Conservation (phyloP, 2,888 invertebrate genomes). For the Brachypalpus laphriformis region DNA sequence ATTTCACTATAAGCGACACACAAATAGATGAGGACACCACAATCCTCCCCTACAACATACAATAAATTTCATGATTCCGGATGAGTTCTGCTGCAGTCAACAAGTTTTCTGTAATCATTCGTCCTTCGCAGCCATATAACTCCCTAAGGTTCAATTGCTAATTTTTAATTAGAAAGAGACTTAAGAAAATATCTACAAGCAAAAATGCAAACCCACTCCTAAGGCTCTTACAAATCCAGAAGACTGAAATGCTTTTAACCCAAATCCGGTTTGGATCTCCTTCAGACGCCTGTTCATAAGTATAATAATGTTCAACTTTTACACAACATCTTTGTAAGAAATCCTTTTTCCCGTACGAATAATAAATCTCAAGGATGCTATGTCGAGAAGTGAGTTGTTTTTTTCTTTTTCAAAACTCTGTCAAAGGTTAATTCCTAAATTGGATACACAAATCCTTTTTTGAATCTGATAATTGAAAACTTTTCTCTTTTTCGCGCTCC, state of each 20-base stretch:
- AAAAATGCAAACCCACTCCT: background rate
- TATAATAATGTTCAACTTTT: slow-evolving; percentile 33
- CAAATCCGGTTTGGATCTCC: slow-evolving; percentile 31
- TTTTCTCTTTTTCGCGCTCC: background rate
- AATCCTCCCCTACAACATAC: too few species aligned
- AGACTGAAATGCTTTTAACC: slow-evolving; percentile 46
- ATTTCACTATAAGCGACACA: too few species aligned
- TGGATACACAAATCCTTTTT: slow-evolving; percentile 64
- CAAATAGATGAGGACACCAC: too few species aligned
- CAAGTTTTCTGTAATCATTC: too few species aligned
- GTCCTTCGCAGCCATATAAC: too few species aligned
- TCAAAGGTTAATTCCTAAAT: slow-evolving; percentile 64
- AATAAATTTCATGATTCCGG: too few species aligned
- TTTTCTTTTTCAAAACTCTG: slow-evolving; percentile 6
- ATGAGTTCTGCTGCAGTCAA: too few species aligned
- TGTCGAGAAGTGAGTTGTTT: background rate
- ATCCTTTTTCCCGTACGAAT: slow-evolving; percentile 27
- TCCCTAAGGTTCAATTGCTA: too few species aligned
- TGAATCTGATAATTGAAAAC: slow-evolving; percentile 54
- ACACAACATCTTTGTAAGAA: slow-evolving; percentile 10
- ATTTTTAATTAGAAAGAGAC: too few species aligned
- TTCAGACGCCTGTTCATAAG: slow-evolving; percentile 31
- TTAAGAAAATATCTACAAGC: too few species aligned
- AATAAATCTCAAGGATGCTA: slow-evolving; percentile 37
- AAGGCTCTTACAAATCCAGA: too few species aligned